Evolutionary conservation across 1,140 invertebrate species (phyloP).

Genomic region (Microvelia longipes): DNA sequence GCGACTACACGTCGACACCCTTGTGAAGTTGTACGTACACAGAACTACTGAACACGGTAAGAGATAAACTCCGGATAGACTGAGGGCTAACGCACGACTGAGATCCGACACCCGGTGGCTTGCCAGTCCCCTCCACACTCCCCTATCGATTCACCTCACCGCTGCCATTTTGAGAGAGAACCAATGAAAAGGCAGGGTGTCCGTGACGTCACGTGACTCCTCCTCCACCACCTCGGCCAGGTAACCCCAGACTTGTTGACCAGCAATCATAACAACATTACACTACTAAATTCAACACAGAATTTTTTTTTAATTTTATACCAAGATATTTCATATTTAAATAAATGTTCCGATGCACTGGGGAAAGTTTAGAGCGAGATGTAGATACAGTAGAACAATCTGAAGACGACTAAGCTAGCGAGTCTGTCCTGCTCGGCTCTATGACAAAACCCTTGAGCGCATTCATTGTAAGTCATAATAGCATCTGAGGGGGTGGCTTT

Average conservation of each 20-base stretch:
- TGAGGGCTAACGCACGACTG: background rate
- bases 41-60: background rate
- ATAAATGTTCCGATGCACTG: too few relatives aligned
- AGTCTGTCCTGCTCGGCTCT: too few relatives aligned
- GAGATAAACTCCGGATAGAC: background rate
- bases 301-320: background rate
- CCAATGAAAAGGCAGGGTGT: background rate
- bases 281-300: background rate
- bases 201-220: background rate
- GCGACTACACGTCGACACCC: background rate
- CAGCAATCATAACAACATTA: conserved; percentile 1
- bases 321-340: background rate
- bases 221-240: background rate
- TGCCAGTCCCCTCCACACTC: background rate
- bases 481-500: too few relatives aligned
- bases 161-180: background rate
- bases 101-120: background rate
- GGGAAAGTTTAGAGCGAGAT: too few relatives aligned
- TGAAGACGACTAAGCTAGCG: too few relatives aligned
- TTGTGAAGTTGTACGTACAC: background rate
- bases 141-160: background rate
- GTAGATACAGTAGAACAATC: too few relatives aligned
- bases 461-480: too few relatives aligned
- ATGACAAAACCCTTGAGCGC: too few relatives aligned
- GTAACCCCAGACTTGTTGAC: conserved; percentile 2